Evolutionary conservation across 2,797 vertebrate species (phyloP).

Genomic region (Danio tinwini): DNA sequence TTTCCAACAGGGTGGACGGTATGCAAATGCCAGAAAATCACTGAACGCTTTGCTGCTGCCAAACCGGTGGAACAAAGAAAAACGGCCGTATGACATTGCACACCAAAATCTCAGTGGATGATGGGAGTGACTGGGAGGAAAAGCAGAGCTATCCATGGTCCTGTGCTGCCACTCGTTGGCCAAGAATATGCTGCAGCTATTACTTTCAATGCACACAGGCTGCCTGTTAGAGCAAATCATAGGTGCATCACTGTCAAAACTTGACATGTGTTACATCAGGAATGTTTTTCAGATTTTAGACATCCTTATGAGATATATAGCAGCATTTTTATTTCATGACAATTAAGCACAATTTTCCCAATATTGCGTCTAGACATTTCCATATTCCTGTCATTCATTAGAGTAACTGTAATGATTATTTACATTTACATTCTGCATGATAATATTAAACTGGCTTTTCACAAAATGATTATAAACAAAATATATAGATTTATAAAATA

Average conservation of each 20-base stretch:
- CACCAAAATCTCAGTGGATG: constrained; percentile 31
- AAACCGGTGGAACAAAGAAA: constrained; percentile 36
- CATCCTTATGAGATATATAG: not conserved
- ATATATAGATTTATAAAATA: no score
- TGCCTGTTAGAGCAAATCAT: not conserved
- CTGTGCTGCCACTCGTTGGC: constrained; percentile 44
- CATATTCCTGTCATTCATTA: not conserved
- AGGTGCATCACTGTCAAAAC: not conserved
- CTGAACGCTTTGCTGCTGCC: constrained; percentile 21
- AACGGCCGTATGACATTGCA: constrained; percentile 18
- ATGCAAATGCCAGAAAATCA: constrained; percentile 27
- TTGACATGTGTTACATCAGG: not conserved
- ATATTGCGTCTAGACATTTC: not conserved
- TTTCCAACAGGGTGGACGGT: not conserved
- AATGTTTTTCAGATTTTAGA: not conserved
- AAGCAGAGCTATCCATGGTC: constrained; percentile 47
- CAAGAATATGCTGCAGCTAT: constrained; percentile 31
- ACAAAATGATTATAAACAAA: no score
- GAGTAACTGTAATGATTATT: no score
- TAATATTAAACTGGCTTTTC: no score
- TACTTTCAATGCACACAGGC: not conserved
- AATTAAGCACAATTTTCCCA: not conserved
- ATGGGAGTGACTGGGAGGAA: constrained; percentile 39
- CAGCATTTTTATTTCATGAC: not conserved
- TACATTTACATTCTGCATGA: no score